Percentiles rank a stretch among this genome's conserved stretches.
Evolutionary conservation across 1,140 invertebrate genomes (phyloP).

Genomic region (Megalopta genalis): DNA sequence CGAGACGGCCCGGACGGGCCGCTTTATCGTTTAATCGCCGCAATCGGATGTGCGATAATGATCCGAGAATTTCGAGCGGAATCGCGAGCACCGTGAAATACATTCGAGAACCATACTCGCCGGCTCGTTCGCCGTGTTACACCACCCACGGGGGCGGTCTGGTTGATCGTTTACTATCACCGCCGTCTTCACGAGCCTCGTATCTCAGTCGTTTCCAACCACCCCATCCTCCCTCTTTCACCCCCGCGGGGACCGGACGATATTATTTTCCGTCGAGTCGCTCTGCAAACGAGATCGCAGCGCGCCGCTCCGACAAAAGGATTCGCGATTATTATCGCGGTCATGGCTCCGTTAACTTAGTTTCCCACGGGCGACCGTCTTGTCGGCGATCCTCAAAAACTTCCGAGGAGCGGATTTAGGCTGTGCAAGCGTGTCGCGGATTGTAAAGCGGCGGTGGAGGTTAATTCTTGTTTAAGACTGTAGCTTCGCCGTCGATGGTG

Average conservation of each 20-base stretch:
- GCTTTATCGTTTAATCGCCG: conserved; percentile 7
- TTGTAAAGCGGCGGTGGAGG: neutral
- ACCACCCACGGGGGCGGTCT: conserved; percentile 32
- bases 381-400: conserved; percentile 11
- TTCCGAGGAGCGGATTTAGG: neutral
- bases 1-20: too few relatives aligned
- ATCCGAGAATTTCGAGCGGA: neutral
- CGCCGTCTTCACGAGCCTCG: conserved; percentile 34
- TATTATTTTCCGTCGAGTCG: conserved; percentile 28
- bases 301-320: conserved; percentile 17
- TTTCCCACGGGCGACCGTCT: too few relatives aligned
- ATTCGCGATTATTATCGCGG: conserved; percentile 34
- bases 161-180: conserved; percentile 36
- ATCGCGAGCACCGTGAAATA: conserved; percentile 24
- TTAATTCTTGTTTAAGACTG: conserved; percentile 21
- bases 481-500: neutral
- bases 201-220: conserved; percentile 27
- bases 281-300: conserved; percentile 26
- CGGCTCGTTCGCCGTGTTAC: conserved; percentile 5
- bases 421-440: neutral
- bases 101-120: conserved; percentile 19
- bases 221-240: too few relatives aligned
- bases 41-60: conserved; percentile 19
- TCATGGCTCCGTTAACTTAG: neutral
- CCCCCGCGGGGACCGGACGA: neutral